Evolutionary conservation across 2,797 vertebrate species (phyloP).

Genomic region (Melanotaenia nigrans): DNA sequence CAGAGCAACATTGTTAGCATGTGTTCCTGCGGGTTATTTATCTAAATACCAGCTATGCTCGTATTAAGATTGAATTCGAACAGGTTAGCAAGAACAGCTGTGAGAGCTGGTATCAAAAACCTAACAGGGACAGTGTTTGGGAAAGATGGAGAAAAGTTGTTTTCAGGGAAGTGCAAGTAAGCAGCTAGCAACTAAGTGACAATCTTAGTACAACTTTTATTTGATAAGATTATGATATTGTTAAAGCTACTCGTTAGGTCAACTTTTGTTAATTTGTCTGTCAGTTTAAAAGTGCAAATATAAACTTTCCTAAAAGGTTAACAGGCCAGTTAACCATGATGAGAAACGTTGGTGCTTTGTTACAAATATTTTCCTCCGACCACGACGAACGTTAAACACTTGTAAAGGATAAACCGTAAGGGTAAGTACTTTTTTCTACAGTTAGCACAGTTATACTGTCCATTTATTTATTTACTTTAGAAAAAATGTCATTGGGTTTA

Average conservation of each 20-base stretch:
- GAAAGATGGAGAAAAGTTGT: neutral
- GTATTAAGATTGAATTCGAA: neutral
- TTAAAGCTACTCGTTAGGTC: neutral
- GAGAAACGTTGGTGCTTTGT: neutral
- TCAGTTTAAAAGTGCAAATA: neutral
- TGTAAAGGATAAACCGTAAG: neutral
- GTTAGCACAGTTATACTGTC: neutral
- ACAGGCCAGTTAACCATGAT: neutral
- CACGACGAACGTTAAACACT: neutral
- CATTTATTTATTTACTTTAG: too few species aligned
- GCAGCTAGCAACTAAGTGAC: neutral
- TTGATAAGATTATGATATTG: too few species aligned
- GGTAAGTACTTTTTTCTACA: neutral
- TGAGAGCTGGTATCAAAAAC: neutral
- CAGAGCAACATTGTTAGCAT: neutral
- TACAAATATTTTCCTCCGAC: neutral
- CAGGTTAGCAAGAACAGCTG: neutral
- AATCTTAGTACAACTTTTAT: neutral
- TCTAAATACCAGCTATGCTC: neutral
- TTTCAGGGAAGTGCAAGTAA: neutral
- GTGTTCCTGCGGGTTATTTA: too few species aligned
- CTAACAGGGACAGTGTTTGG: neutral
- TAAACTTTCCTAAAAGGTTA: neutral
- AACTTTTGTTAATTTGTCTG: neutral
- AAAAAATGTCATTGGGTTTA: too few species aligned